These are phyloP conservation scores for Irena cyanogastra DNA, from an alignment of 2,113 vertebrate genomes.

Conservation along the genomic window DNA sequence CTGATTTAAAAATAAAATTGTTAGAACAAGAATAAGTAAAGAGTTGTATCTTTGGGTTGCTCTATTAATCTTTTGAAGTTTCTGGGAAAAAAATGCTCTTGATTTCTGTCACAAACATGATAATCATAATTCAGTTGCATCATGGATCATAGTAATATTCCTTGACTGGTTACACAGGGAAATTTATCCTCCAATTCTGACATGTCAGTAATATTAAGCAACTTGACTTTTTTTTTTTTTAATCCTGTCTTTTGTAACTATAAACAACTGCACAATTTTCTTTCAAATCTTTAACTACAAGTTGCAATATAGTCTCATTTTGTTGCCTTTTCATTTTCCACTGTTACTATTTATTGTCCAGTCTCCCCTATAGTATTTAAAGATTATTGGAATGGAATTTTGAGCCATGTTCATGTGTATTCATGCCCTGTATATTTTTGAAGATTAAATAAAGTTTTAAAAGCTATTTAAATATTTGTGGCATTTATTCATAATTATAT, in stretches of 20 bases:
- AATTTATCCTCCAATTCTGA: slow-evolving; percentile 29
- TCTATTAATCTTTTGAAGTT: slow-evolving; percentile 10
- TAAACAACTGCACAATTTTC: background rate
- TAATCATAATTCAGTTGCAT: slow-evolving; percentile 1
- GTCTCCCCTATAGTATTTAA: background rate
- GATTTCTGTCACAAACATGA: background rate
- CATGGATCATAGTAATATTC: slow-evolving; percentile 1
- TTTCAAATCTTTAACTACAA: background rate
- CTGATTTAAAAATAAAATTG: slow-evolving; percentile 44
- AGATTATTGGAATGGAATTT: background rate
- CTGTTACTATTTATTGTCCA: background rate
- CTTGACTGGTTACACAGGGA: background rate
- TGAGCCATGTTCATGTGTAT: background rate
- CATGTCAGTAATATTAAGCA: background rate
- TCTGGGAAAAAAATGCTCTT: background rate
- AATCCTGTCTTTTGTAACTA: background rate
- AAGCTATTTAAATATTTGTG: background rate
- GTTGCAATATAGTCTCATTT: background rate
- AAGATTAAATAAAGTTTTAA: slow-evolving; percentile 30
- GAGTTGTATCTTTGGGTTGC: background rate
- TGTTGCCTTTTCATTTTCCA: background rate
- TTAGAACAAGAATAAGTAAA: background rate
- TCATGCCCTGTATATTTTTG: background rate
- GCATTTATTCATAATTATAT: background rate
- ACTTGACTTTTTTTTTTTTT: background rate